Evolutionary conservation across 2,888 invertebrate genomes (phyloP), one percentile per base, ranked within the genome.

Genomic region (Linnaemya vulpina): DNA sequence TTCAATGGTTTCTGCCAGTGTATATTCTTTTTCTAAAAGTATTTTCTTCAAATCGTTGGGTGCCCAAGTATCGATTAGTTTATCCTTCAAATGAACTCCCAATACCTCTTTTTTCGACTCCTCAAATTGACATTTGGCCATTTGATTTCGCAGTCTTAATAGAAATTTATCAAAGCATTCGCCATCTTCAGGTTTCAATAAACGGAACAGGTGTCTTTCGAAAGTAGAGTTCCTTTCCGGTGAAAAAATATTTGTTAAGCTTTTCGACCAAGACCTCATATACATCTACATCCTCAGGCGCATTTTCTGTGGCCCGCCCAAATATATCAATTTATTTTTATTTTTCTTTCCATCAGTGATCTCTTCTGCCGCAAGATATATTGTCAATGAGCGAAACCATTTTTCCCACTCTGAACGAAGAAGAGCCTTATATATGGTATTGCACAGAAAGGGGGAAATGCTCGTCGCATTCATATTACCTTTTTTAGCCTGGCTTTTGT

Each of bases 101-200:
- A 86, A 15, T 63, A 79, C 68, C 73, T 83, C 84, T 51, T 87
- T 63, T 25, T 78, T 73, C 0, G 82, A 79, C 20, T 86, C 62
- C 1, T 83, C 81, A 49, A 87, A 85, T n/a, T 74, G 77, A 68
- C 81, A 85, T 73, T 84, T 84, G 4, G 58, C 75, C 8, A 84
- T 79, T 55, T 86, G 86, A 46, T 73, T 83, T 10, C 84, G 43
- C 7, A 90, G 58, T 58, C 88, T 84, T 5, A 89, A 43, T 1
- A 90, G 30, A 79, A 90, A 90, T 68, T 89, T 90, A 43, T 88
- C 89, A 46, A 90, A 88, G 30, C 88, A 88, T 53, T 90, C 90
- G 0, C 76, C 87, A 38, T 79, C 63, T 89, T 90, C 89, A 65
- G 89, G 83, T 87, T 89, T 86, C 0, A 89, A 76, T 10, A 88